Evolutionary conservation across 2,797 vertebrate genomes (phyloP), one percentile per base, ranked within the genome.

Genomic region (Ctenochaetus hawaiiensis): DNA sequence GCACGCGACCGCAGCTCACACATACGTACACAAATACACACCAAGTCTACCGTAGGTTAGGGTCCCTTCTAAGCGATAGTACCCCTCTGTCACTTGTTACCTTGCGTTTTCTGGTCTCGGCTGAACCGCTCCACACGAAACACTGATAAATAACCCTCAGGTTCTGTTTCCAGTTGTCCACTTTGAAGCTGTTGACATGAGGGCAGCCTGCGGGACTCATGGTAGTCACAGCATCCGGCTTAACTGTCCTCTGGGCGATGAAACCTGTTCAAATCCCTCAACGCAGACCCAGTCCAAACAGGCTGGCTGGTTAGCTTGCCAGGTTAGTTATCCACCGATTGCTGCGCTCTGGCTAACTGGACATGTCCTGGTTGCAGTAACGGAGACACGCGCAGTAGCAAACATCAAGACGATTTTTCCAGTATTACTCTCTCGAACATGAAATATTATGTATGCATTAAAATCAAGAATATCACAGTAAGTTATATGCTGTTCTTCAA

Each of bases 91-190:
- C 54, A 85, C 51, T 82, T 64, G 76, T 90, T 95, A 97, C 97
- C 97, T 99, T 99, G 89, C 97, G 96, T 95, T 97, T 97, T 93
- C 97, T 96, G 93, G 96, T 97, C 95, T 98, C 97, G 10, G 96
- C 96, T 58, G 97, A 97, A 57, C 97, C 97, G 87, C 96, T 97
- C 97, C 97, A 99, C 82, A 99, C 97, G 95, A 99, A 99, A 90
- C 97, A 98, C 94, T 98, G 97, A 94, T 98, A 98, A 84, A 99
- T 98, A 43, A 97, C 96, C 82, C 97, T 95, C 89, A 99, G 96
- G 94, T 98, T 98, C 96, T 98, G 97, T 94, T 97, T 98, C 97
- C 97, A 99, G 95, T 98, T 98, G 91, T 98, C 97, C 96, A 97
- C 97, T 95, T 99, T 99, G 95, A 97, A 98, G 92, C 95, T 91